Conservation (phyloP, 2,113 vertebrate genomes). For the Callopanchax toddi region DNA sequence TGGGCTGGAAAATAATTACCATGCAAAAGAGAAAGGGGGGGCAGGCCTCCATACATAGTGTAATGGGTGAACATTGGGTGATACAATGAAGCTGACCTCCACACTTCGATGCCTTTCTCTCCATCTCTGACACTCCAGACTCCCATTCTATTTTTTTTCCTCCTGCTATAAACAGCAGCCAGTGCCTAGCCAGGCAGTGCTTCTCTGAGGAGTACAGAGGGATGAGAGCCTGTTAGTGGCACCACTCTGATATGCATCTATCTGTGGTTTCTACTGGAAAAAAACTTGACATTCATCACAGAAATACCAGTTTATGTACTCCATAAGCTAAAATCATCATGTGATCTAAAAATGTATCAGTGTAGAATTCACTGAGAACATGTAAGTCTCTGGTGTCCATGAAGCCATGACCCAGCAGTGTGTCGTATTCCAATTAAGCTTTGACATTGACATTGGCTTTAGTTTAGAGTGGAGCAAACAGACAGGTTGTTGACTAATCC, state of each 20-base stretch:
- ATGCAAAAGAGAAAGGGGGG: slow-evolving; percentile 75
- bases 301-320: background rate
- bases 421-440: slow-evolving; percentile 58
- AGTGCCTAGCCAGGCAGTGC: slow-evolving; percentile 42
- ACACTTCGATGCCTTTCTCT: slow-evolving; percentile 61
- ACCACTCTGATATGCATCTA: slow-evolving; percentile 34
- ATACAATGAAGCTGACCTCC: slow-evolving; percentile 79
- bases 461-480: slow-evolving; percentile 69
- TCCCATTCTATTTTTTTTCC: slow-evolving; percentile 26
- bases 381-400: background rate
- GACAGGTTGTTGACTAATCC: slow-evolving; percentile 77
- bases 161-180: slow-evolving; percentile 33
- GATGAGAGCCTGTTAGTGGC: slow-evolving; percentile 56
- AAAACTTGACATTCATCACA: slow-evolving; percentile 17
- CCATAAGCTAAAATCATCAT: background rate
- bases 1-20: slow-evolving; percentile 86
- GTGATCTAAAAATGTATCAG: background rate
- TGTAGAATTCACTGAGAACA: background rate
- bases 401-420: slow-evolving; percentile 1
- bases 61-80: slow-evolving; percentile 79
- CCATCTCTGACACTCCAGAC: slow-evolving; percentile 46
- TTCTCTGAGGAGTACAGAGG: slow-evolving; percentile 47
- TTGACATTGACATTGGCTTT: slow-evolving; percentile 73
- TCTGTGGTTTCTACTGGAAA: slow-evolving; percentile 39
- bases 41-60: slow-evolving; percentile 71